Conservation (phyloP, 2,888 invertebrate species). For the Nomada fucata region DNA sequence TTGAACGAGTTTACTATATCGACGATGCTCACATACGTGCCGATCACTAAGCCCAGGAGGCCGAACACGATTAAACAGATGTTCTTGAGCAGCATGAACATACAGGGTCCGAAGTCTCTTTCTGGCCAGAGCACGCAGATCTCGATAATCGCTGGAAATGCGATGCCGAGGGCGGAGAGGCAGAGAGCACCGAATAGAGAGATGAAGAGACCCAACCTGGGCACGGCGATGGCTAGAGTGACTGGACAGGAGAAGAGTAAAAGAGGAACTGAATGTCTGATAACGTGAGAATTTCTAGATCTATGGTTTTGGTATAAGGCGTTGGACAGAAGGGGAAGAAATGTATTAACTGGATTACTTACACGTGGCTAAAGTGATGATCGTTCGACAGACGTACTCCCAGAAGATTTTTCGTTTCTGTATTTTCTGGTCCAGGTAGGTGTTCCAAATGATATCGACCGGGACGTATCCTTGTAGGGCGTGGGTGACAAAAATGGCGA, state of each 20-base stretch:
- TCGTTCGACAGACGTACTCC: constrained; percentile 86
- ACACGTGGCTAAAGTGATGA: constrained; percentile 87
- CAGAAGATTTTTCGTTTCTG: constrained; percentile 82
- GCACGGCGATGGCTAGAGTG: constrained; percentile 89
- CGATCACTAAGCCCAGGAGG: constrained; percentile 85
- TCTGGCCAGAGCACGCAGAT: constrained; percentile 89
- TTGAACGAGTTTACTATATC: constrained; percentile 84
- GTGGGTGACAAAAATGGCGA: constrained; percentile 92
- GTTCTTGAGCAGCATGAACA: constrained; percentile 84
- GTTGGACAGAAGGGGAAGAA: too few relatives aligned
- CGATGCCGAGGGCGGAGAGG: constrained; percentile 89
- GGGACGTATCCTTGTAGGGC: constrained; percentile 96
- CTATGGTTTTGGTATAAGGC: too few relatives aligned
- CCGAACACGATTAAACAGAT: constrained; percentile 85
- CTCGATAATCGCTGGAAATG: constrained; percentile 91
- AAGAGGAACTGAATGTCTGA: too few relatives aligned
- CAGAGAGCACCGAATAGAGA: constrained; percentile 91
- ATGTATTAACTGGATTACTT: constrained; percentile 79
- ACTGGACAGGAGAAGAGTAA: constrained; percentile 85
- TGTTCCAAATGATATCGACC: constrained; percentile 91
- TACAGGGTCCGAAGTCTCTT: constrained; percentile 85
- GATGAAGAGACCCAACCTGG: constrained; percentile 90
- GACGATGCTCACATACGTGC: constrained; percentile 86
- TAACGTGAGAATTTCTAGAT: too few relatives aligned
- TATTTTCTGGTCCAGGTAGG: constrained; percentile 77